A percentile compares a stretch with the other conserved stretches of the same genome.
Evolutionary conservation across 1,140 invertebrate species (phyloP).

Genomic region (Ptiloglossa arizonensis): DNA sequence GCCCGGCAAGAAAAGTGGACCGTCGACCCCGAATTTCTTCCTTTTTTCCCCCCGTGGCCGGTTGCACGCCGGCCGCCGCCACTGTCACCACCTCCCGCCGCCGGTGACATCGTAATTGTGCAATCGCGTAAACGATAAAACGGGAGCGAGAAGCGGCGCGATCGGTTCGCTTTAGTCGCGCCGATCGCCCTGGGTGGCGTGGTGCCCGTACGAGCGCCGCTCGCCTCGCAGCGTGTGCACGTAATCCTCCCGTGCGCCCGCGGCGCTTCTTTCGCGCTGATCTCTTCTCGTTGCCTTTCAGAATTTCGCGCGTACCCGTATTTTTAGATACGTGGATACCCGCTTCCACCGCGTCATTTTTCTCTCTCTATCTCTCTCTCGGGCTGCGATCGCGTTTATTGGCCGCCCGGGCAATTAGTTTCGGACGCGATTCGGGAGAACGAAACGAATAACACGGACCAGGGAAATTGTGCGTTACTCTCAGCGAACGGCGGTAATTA

Average conservation of each 20-base stretch:
- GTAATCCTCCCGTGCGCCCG: background rate
- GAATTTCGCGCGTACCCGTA: background rate
- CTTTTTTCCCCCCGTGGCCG: constrained; percentile 33
- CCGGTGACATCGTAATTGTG: constrained; percentile 38
- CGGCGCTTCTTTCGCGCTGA: background rate
- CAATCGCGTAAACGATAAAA: constrained; percentile 54
- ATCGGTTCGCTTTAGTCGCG: constrained; percentile 20
- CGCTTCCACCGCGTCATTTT: background rate
- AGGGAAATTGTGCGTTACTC: too few relatives aligned
- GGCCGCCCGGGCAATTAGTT: too few relatives aligned
- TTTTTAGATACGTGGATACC: background rate
- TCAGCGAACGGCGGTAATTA: too few relatives aligned
- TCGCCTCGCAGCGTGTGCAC: background rate
- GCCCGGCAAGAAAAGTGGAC: constrained; percentile 67
- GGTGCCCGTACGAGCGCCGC: background rate
- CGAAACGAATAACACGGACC: too few relatives aligned
- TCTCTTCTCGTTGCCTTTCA: background rate
- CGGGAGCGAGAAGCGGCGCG: constrained; percentile 8
- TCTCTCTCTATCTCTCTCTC: too few relatives aligned
- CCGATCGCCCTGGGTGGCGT: constrained; percentile 22
- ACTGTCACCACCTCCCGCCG: constrained; percentile 45
- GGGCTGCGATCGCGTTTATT: too few relatives aligned
- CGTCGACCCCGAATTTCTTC: constrained; percentile 64
- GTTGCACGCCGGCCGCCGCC: constrained; percentile 1
- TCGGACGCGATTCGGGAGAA: too few relatives aligned